These are phyloP conservation scores for Onthophagus taurus DNA, from an alignment of 1,140 invertebrate species.

Conservation along the genomic window DNA sequence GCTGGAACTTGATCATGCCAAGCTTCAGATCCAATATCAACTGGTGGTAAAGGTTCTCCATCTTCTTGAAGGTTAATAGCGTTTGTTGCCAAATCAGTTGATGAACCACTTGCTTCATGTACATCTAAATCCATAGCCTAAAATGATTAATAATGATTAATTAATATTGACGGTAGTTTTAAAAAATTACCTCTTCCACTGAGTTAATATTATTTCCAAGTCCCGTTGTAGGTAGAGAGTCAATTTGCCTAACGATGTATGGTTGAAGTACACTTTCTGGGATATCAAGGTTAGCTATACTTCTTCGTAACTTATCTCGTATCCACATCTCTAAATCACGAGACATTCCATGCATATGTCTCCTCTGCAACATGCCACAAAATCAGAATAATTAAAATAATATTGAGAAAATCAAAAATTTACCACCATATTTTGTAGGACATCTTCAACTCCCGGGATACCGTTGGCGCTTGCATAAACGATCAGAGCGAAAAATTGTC, in stretches of 20 bases:
- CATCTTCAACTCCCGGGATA: slow-evolving; percentile 26
- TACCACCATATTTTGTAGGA: slow-evolving; percentile 27
- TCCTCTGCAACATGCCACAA: slow-evolving; percentile 14
- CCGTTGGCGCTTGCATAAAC: slow-evolving; percentile 27
- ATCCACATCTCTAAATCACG: slow-evolving; percentile 26
- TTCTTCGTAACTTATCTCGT: slow-evolving; percentile 20
- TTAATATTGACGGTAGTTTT: background rate
- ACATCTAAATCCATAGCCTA: slow-evolving; percentile 37
- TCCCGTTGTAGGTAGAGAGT: slow-evolving; percentile 2
- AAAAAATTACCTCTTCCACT: slow-evolving; percentile 11
- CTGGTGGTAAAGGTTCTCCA: slow-evolving; percentile 38
- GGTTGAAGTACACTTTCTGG: slow-evolving; percentile 23
- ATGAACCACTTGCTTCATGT: slow-evolving; percentile 12
- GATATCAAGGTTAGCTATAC: slow-evolving; percentile 22
- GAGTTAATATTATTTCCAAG: background rate
- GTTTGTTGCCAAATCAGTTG: slow-evolving; percentile 3
- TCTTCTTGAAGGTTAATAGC: slow-evolving; percentile 17
- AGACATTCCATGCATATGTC: slow-evolving; percentile 24
- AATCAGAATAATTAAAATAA: slow-evolving; percentile 8
- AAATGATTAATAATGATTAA: slow-evolving; percentile 7
- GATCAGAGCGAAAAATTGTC: slow-evolving; percentile 26
- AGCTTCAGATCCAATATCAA: slow-evolving; percentile 44
- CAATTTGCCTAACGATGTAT: slow-evolving; percentile 24
- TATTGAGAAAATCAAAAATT: no score
- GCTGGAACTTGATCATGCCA: slow-evolving; percentile 48